A percentile compares a stretch with the other conserved stretches of the same genome.
These are phyloP conservation scores for Euzophera pinguis DNA, from an alignment of 2,888 invertebrate genomes.

Conservation along the genomic window DNA sequence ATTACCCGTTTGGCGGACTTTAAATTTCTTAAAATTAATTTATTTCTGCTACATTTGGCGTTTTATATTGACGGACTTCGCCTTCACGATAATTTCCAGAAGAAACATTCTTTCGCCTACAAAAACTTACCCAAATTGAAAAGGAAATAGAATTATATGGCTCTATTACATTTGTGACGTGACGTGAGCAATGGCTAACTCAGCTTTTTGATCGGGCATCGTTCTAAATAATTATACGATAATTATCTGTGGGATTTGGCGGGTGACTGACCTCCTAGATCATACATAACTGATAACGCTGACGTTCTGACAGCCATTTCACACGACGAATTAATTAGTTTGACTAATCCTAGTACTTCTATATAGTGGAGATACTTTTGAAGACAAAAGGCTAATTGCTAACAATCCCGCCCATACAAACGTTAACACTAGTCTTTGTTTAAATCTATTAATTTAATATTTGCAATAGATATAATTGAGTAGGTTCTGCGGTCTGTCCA, in stretches of 20 bases:
- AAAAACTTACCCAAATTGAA: no score
- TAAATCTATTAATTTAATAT: no score
- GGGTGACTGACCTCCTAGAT: conserved; percentile 41
- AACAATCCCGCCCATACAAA: background rate
- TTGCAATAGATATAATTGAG: no score
- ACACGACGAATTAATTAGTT: conserved; percentile 32
- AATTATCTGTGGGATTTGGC: conserved; percentile 15
- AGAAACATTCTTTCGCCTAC: no score
- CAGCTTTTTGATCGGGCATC: conserved; percentile 10
- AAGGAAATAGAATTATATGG: no score
- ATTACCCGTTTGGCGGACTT: background rate
- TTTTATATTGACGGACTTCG: no score
- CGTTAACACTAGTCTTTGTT: no score
- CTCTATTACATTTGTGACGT: no score
- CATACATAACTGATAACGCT: conserved; percentile 32
- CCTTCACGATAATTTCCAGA: no score
- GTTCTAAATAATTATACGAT: conserved; percentile 11
- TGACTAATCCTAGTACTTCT: background rate
- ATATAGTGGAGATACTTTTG: conserved; percentile 14
- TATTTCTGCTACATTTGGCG: no score
- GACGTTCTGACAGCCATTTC: conserved; percentile 31
- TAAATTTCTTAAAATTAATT: no score
- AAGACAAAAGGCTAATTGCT: conserved; percentile 12
- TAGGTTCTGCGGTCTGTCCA: no score
- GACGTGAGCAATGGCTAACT: background rate